Percentiles rank a stretch among this genome's conserved stretches.
Conservation (phyloP, 2,888 invertebrate species). For the Sarcophaga carnaria region DNA sequence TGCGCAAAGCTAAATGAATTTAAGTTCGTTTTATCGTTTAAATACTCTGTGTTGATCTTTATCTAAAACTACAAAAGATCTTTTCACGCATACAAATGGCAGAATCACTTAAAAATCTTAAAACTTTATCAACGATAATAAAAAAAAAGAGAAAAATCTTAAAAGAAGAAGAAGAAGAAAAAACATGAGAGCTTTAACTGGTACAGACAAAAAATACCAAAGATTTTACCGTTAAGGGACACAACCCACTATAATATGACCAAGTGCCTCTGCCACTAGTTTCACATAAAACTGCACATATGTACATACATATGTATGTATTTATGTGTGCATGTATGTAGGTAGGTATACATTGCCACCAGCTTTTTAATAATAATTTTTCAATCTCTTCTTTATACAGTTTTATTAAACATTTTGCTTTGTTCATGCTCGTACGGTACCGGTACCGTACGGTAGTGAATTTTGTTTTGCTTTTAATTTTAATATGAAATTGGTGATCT, state of each 20-base stretch:
- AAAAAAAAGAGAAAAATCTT: constrained; percentile 3
- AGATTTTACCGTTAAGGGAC: constrained; percentile 66
- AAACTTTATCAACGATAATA: constrained; percentile 44
- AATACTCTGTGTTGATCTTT: constrained; percentile 61
- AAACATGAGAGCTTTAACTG: constrained; percentile 31
- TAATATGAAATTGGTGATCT: constrained; percentile 29
- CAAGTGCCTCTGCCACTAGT: constrained; percentile 35
- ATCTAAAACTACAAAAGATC: constrained; percentile 58
- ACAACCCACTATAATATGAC: constrained; percentile 63
- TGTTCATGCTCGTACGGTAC: not conserved
- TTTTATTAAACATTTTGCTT: constrained; percentile 1
- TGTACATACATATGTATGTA: not conserved
- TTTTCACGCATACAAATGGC: constrained; percentile 66
- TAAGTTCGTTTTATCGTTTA: constrained; percentile 66
- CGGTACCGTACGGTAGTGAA: not conserved
- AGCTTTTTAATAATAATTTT: constrained; percentile 48
- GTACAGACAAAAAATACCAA: constrained; percentile 47
- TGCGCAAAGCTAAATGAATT: constrained; percentile 43
- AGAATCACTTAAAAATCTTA: constrained; percentile 66
- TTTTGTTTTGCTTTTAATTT: constrained; percentile 40
- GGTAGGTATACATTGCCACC: constrained; percentile 27
- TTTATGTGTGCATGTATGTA: no score
- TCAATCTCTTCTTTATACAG: constrained; percentile 2
- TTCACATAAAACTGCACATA: not conserved
- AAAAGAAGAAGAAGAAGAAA: not conserved